Conservation (phyloP, 2,888 invertebrate species). For the Amiota mariae region DNA sequence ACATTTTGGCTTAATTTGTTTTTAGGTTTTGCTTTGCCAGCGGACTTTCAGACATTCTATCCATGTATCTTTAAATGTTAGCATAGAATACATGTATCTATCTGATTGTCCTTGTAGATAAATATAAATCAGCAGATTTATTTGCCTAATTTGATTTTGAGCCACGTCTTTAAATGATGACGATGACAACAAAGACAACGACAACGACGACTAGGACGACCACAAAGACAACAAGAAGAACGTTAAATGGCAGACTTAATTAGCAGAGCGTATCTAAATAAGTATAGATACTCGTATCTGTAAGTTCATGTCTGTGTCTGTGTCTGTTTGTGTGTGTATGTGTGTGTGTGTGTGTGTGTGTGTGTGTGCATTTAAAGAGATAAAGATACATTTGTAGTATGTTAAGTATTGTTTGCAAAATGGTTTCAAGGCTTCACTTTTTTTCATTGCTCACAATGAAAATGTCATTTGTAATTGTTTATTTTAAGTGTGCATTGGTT, state of each 20-base stretch:
- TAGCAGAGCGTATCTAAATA: constrained; percentile 25
- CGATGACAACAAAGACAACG: no score
- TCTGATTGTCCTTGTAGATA: constrained; percentile 42
- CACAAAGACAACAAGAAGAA: neutral
- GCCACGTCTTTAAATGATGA: constrained; percentile 29
- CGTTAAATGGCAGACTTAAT: constrained; percentile 48
- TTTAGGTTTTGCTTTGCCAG: constrained; percentile 53
- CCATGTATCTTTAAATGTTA: neutral
- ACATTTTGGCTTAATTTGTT: constrained; percentile 67
- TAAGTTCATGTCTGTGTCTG: no score
- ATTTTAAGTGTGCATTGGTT: constrained; percentile 59
- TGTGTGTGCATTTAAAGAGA: constrained; percentile 37
- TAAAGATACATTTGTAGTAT: constrained; percentile 38
- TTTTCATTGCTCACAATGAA: constrained; percentile 55
- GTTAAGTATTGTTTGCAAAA: constrained; percentile 49
- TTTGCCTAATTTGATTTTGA: constrained; percentile 67
- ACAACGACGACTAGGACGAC: no score
- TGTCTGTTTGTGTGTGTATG: neutral
- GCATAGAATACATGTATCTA: neutral
- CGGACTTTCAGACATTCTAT: neutral
- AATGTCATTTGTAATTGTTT: constrained; percentile 63
- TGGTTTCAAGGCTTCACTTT: constrained; percentile 62
- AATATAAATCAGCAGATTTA: constrained; percentile 68
- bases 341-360: no score
- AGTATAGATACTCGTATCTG: neutral